Evolutionary conservation across 2,888 invertebrate species (phyloP), one percentile per base, ranked within the genome.

Genomic region (Pterobdella sp.): DNA sequence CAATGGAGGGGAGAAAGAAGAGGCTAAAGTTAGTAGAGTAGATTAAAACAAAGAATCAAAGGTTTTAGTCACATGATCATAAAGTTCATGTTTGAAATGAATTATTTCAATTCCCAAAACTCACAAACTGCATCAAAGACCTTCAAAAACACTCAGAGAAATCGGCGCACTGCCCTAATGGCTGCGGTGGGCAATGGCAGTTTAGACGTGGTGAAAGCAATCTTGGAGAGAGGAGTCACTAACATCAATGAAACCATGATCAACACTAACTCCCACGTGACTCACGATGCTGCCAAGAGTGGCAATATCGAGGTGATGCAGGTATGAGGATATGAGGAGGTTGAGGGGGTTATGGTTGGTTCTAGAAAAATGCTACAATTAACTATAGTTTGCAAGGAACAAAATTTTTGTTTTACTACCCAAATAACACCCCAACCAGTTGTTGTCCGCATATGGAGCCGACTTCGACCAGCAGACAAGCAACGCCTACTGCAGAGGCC

Each of bases 121-220:
- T 49, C n/a, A 49, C 14, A 49, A 4, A 68, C 67, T 7, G n/a
- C n/a, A n/a, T n/a, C n/a, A n/a, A n/a, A n/a, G n/a, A n/a, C n/a
- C n/a, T n/a, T n/a, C n/a, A n/a, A n/a, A n/a, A n/a, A n/a, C n/a
- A n/a, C 63, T 1, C 42, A 83, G 83, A 81, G 81, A 78, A 80
- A 78, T 71, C 80, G 80, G 2, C 77, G 80, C 37, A 83, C 82
- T 26, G 80, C 83, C 26, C 75, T 84, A 63, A 84, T 84, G 84
- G 81, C 81, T 7, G 83, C 84, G 14, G 79, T 80, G 34, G 76
- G 77, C 14, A 82, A 81, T 77, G 84, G 84, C 3, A 82, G 81
- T 77, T 78, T 77, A n/a, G 80, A 79, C 66, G 81, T 84, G 37
- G 81, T 80, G 26, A 73, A 79, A 42, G 81, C 81, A 10, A 79